A percentile compares a stretch with the other conserved stretches of the same genome.
These are phyloP conservation scores for Protobothrops mucrosquamatus DNA, from an alignment of 2,113 vertebrate genomes.

Conservation along the genomic window DNA sequence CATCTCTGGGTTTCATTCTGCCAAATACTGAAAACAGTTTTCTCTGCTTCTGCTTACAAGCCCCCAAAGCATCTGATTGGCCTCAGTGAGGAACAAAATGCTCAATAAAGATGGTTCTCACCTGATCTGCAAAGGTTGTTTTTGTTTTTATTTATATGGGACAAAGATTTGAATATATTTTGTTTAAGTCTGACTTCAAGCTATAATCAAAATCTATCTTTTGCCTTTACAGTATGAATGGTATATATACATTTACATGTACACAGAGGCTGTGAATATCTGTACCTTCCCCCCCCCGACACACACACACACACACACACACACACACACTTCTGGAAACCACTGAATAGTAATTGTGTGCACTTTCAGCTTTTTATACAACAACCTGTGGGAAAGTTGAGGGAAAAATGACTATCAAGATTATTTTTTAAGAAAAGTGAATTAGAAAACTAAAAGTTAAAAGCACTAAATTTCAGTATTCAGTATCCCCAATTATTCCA, in stretches of 20 bases:
- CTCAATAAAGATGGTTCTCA: background rate
- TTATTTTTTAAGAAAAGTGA: background rate
- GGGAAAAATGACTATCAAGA: background rate
- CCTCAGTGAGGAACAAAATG: background rate
- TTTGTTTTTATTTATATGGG: background rate
- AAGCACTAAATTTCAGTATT: background rate
- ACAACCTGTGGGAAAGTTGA: background rate
- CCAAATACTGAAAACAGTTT: background rate
- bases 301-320: background rate
- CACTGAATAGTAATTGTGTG: background rate
- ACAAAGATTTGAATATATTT: background rate
- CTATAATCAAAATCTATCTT: background rate
- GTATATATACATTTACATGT: background rate
- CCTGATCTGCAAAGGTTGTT: background rate
- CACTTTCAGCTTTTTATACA: background rate
- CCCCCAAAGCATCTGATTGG: background rate
- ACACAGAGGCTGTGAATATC: background rate
- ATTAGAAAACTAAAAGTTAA: background rate
- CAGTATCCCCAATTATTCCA: background rate
- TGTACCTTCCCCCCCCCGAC: background rate
- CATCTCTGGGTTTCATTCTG: background rate
- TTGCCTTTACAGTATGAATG: background rate
- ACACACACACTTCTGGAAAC: background rate
- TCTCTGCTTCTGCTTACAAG: background rate
- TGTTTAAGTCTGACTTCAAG: background rate